phyloP scores from a whole-genome alignment of 2,113 vertebrate species.

The Gallinago jamesoni region DNA sequence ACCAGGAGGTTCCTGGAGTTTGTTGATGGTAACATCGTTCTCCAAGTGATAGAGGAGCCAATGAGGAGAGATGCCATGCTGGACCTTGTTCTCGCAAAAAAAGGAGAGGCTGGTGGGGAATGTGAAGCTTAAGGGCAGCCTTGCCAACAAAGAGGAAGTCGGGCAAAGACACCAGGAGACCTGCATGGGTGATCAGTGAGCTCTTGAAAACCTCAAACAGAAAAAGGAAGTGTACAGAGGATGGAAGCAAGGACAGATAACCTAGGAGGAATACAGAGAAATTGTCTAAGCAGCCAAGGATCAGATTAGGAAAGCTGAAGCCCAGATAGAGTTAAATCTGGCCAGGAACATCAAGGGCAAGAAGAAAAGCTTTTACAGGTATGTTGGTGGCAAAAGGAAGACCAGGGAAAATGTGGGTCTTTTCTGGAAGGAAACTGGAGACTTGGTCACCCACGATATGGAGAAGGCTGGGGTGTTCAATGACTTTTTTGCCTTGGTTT shows the following conservation, averaged over 20 bases:
- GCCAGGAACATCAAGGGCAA: not conserved
- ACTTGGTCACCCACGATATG: not conserved
- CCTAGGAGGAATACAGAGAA: not conserved
- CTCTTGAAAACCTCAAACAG: not conserved
- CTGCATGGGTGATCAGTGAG: not conserved
- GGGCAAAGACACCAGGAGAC: not conserved
- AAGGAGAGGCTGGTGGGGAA: not conserved
- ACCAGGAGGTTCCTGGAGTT: not conserved
- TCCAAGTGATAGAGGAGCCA: not conserved
- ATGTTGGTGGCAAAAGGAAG: not conserved
- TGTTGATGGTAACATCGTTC: not conserved
- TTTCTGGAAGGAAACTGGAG: no score
- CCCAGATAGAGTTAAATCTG: not conserved
- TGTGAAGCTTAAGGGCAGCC: not conserved
- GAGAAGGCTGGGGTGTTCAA: not conserved
- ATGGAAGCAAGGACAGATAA: not conserved
- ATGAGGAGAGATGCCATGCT: not conserved
- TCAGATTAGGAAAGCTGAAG: not conserved
- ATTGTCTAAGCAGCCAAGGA: not conserved
- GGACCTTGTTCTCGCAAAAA: not conserved
- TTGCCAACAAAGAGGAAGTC: not conserved
- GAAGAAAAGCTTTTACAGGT: not conserved
- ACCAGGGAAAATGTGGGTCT: not conserved
- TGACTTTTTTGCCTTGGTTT: no score
- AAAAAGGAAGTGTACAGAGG: not conserved